These are phyloP conservation scores for Danio rerio DNA, from an alignment of 2,113 vertebrate species.

Conservation along the genomic window DNA sequence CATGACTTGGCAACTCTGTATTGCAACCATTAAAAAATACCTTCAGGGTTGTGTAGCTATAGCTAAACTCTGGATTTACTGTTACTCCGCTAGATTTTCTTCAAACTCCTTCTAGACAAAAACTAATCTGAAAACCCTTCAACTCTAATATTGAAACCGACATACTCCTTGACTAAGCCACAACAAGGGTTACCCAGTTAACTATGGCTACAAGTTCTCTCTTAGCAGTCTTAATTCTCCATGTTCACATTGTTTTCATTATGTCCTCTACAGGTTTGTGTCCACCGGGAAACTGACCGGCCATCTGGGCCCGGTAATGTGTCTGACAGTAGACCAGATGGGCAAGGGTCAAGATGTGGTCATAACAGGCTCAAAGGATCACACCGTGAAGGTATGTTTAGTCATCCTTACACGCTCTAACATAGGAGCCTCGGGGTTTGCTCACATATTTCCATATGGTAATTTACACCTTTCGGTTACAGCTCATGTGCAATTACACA, in stretches of 20 bases:
- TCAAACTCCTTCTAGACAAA: not conserved
- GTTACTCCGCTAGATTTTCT: not conserved
- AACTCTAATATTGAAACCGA: too few relatives aligned
- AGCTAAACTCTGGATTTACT: too few relatives aligned
- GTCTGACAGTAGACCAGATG: constrained; percentile 88
- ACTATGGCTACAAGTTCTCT: not conserved
- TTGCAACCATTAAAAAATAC: too few relatives aligned
- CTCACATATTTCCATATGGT: constrained; percentile 28
- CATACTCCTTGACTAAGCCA: too few relatives aligned
- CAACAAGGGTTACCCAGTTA: not conserved
- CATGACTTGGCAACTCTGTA: too few relatives aligned
- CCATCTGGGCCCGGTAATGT: constrained; percentile 92
- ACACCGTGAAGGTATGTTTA: constrained; percentile 87
- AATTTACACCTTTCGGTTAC: constrained; percentile 43
- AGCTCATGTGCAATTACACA: constrained; percentile 29
- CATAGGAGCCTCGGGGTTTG: not conserved
- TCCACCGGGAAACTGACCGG: constrained; percentile 96
- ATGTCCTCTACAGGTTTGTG: constrained; percentile 81
- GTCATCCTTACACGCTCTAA: constrained; percentile 3
- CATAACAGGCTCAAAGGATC: constrained; percentile 96
- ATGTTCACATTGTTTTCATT: not conserved
- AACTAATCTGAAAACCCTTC: not conserved
- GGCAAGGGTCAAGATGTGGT: constrained; percentile 91
- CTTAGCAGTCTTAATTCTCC: not conserved
- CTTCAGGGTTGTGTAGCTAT: too few relatives aligned